Evolutionary conservation across 2,888 invertebrate genomes (phyloP).

Genomic region (Sesia bembeciformis): DNA sequence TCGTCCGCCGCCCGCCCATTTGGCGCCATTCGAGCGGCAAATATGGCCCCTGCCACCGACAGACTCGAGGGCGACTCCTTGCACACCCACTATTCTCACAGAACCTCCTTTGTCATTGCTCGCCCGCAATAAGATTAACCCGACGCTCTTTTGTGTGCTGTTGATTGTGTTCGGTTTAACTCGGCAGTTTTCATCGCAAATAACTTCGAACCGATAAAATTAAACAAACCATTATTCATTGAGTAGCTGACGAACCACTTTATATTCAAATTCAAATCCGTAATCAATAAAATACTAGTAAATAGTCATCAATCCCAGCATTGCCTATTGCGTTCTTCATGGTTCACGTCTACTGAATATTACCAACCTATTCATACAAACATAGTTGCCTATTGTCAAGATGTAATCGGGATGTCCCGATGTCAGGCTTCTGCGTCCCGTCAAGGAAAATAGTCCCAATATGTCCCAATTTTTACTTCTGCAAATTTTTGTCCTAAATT

Average conservation of each 20-base stretch:
- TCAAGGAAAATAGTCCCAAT: too few relatives aligned
- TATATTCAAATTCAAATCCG: not conserved
- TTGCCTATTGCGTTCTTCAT: too few relatives aligned
- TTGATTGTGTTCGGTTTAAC: conserved; percentile 58
- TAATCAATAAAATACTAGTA: too few relatives aligned
- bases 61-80: conserved; percentile 53
- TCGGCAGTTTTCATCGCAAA: conserved; percentile 25
- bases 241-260: not conserved
- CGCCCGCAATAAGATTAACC: conserved; percentile 57
- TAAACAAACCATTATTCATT: not conserved
- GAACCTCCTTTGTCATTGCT: conserved; percentile 28
- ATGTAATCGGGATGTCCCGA: too few relatives aligned
- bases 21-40: conserved; percentile 54
- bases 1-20: conserved; percentile 35
- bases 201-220: not conserved
- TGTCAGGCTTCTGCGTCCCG: too few relatives aligned
- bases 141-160: conserved; percentile 47
- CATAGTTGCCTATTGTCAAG: too few relatives aligned
- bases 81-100: conserved; percentile 18
- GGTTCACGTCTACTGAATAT: too few relatives aligned
- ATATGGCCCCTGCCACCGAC: conserved; percentile 58
- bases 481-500: too few relatives aligned
- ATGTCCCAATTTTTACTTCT: too few relatives aligned
- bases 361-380: too few relatives aligned
- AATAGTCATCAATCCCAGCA: too few relatives aligned